Base-by-base conservation (phyloP, 2,797 vertebrate genomes). In the Halcyon badia region DNA sequence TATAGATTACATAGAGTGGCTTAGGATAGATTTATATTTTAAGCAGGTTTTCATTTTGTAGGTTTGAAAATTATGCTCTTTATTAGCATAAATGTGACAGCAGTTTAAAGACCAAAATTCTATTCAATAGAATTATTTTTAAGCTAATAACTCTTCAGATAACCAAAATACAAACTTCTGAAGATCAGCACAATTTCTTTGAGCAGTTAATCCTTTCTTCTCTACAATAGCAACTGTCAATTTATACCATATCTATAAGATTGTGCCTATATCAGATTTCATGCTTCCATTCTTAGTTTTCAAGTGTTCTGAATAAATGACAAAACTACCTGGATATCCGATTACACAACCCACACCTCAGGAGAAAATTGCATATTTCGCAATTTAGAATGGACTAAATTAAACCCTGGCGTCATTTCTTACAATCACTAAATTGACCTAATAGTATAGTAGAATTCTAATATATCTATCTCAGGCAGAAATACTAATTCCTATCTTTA, bases 111-210 rank as follows among this genome's bases (percentile, higher is more conserved):
- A 80, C 52, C 21, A n/a, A 83, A 83, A 76, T 73, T 85, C 70
- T 54, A 42, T 78, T 88, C 80, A 87, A 96, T 39, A 88, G 86
- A 80, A 61, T 76, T 0, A 68, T 84, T 69, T 87, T 73, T 66
- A 89, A 77, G 57, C 52, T 94, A 95, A 85, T 84, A 93, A 79
- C 51, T 92, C 35, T 70, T 95, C 66, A 79, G 58, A 90, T 83
- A 95, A 90, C 76, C 19, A 84, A 91, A 77, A 89, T 19, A 85
- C 21, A 87, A 91, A 89, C 68, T 87, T 78, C 52, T 83, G 78
- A 72, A 88, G 82, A 92, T 83, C 66, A 57, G 70, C 25, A 72
- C 25, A 16, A 49, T 80, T 92, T 83, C 75, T 90, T 87, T 77
- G 58, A 95, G 80, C 31, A 75, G 11, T 30, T 88, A 75, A 73